Evolutionary conservation across 2,888 invertebrate species (phyloP), one percentile per base, ranked within the genome.

Genomic region (Silvanus unidentatus): DNA sequence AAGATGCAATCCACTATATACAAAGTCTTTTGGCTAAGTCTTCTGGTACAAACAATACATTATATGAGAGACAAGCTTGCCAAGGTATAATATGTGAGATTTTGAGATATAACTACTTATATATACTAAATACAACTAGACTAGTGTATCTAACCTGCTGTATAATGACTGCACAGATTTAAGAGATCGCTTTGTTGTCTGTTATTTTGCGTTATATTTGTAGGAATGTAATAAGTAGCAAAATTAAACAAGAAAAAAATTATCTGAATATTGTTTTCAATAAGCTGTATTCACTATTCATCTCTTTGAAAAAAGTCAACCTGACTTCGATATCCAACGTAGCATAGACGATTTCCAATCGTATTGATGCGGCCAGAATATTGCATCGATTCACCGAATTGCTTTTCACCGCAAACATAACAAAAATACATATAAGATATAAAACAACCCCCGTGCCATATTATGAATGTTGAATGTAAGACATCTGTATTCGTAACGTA

Each of bases 1-100:
- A 65, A 68, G 66, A 67, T 62, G 64, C 66, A 68, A 70, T 71
- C 69, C 68, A 69, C 68, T 69, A 65, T 65, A n/a, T n/a, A n/a
- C n/a, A 67, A 66, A 66, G 65, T 66, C 65, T 67, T 64, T 63
- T n/a, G 63, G 62, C 58, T 60, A 62, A 64, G 62, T 57, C 62
- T 51, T 49, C 57, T 53, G 55, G 58, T 49, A 58, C 11, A 64
- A 65, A 69, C 69, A 70, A 69, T 69, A 61, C 64, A 65, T 66
- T 60, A 56, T 22, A 22, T 32, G 50, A 38, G 60, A 58, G 56
- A 58, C 59, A 54, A 54, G 60, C 60, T 57, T 60, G 63, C 62
- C 59, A 63, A 68, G 60, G 59, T 61, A 60, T 60, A 59, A 59
- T 32, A 32, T 32, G 32, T 49, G 61, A 61, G 65, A 64, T 59